phyloP scores from a whole-genome alignment of 37 sponge, comb jelly and placozoan species.

The Mnemiopsis leidyi region DNA sequence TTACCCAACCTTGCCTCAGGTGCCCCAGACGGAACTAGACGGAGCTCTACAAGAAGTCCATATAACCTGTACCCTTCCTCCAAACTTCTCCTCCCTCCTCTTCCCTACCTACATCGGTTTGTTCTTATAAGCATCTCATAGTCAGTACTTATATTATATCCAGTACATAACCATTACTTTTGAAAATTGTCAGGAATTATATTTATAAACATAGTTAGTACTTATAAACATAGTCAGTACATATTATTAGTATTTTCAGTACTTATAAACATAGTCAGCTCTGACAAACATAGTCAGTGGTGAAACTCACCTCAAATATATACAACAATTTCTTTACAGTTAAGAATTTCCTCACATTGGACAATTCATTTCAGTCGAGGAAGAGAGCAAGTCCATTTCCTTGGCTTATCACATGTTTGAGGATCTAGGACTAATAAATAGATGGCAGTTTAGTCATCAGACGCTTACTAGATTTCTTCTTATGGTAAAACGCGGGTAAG shows the following conservation, averaged over 20 bases:
- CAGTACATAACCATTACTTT: too few relatives aligned
- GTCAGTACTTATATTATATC: too few relatives aligned
- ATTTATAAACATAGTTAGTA: too few relatives aligned
- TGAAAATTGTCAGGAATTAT: too few relatives aligned
- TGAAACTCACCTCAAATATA: too few relatives aligned
- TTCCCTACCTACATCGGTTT: slow-evolving; percentile 55
- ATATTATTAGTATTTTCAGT: too few relatives aligned
- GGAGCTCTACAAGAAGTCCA: slow-evolving; percentile 29
- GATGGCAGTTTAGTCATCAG: slow-evolving; percentile 68
- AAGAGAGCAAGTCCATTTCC: slow-evolving; percentile 1
- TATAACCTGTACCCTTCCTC: slow-evolving; percentile 22
- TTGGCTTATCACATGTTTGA: slow-evolving; percentile 69
- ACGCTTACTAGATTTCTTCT: slow-evolving; percentile 76
- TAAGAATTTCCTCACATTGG: background rate
- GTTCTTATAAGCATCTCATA: too few relatives aligned
- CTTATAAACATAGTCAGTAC: too few relatives aligned
- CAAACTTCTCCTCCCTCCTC: background rate
- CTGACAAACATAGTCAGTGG: too few relatives aligned
- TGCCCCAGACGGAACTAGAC: slow-evolving; percentile 57
- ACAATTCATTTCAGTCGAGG: slow-evolving; percentile 6
- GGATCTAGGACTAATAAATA: slow-evolving; percentile 72
- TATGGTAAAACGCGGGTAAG: slow-evolving; percentile 76
- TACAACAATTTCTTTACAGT: background rate
- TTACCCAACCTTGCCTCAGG: too few relatives aligned
- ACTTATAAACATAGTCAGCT: too few relatives aligned